These are phyloP conservation scores for Urosaurus nigricauda DNA, from an alignment of 2,797 vertebrate genomes.

Conservation along the genomic window DNA sequence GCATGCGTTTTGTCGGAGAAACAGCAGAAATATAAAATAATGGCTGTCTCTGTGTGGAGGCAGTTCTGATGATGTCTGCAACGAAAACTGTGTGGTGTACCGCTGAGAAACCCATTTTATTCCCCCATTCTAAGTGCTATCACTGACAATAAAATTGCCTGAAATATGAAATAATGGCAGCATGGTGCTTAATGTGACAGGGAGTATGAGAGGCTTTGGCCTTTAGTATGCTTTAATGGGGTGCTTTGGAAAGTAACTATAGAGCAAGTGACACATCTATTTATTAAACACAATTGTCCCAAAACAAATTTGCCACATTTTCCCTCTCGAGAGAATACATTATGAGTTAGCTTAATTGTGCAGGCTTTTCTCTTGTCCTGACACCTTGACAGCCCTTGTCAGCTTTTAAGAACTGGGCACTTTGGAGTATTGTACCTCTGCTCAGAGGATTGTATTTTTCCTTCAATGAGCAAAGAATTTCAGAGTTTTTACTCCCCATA, in stretches of 20 bases:
- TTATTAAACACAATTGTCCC: constrained; percentile 74
- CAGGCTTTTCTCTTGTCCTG: constrained; percentile 59
- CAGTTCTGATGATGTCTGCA: constrained; percentile 45
- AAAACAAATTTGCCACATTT: constrained; percentile 67
- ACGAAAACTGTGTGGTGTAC: constrained; percentile 23
- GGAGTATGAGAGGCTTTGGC: constrained; percentile 63
- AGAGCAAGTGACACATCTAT: constrained; percentile 54
- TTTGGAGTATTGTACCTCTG: constrained; percentile 41
- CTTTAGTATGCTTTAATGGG: constrained; percentile 68
- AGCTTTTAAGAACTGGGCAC: constrained; percentile 64
- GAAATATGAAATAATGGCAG: constrained; percentile 70
- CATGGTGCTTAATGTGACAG: constrained; percentile 58
- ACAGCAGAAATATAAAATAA: constrained; percentile 47
- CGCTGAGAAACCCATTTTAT: constrained; percentile 62
- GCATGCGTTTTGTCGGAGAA: fast-evolving
- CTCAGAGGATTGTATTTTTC: constrained; percentile 52
- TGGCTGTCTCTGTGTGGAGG: constrained; percentile 29
- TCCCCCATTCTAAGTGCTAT: constrained; percentile 52
- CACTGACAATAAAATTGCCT: constrained; percentile 70
- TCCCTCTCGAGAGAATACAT: constrained; percentile 54
- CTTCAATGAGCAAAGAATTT: background rate
- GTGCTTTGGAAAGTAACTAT: constrained; percentile 53
- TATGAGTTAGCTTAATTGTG: constrained; percentile 67
- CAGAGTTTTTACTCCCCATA: background rate
- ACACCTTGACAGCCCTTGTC: constrained; percentile 71